Base-by-base conservation (phyloP, 2,113 vertebrate genomes). In the Girardinichthys multiradiatus region DNA sequence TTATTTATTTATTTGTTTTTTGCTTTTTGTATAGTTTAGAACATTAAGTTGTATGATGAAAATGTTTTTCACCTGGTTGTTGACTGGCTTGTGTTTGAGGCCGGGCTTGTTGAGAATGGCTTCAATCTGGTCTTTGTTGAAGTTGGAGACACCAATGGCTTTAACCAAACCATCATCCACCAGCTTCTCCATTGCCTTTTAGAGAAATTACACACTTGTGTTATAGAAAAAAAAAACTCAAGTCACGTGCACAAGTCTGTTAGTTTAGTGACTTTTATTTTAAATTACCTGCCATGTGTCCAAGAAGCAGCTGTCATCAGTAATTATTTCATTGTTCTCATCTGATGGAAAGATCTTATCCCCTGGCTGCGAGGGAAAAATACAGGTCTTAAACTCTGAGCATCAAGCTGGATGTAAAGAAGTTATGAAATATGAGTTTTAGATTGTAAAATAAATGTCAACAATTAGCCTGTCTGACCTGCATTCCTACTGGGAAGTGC, bases 121-220 rank as follows among this genome's bases (percentile, higher is more conserved):
- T 84, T 97, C 96, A 4, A 92, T 93, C 86, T 99, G 97, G 1
- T 95, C 91, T 57, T 75, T 95, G 92, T 97, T 99, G 62, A 99
- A 99, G 93, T 98, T 99, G 70, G 97, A 99, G 67, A 99, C 6
- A 0, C 97, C 98, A 13, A 99, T 95, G 4, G 97, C 93, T 90
- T 96, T 98, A 59, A 96, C 96, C 83, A 98, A 72, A 1, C 97
- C 96, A 39, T 91, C 93, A 29, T 97, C 97, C 62, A 98, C 91
- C 76, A 99, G 94, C 45, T 96, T 95, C 7, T 99, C 97, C 97
- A 99, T 97, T 14, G 64, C 97, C 98, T 99, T 54, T 24, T 24
- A n/a, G 28, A 58, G 29, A 61, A 73, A 28, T 24, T 11, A 54
- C 17, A 54, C 48, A n/a, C 24, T 10, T 2, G 24, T 3, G 24